These are phyloP conservation scores for Sardinella longiceps DNA, from an alignment of 2,797 vertebrate species.

Conservation along the genomic window DNA sequence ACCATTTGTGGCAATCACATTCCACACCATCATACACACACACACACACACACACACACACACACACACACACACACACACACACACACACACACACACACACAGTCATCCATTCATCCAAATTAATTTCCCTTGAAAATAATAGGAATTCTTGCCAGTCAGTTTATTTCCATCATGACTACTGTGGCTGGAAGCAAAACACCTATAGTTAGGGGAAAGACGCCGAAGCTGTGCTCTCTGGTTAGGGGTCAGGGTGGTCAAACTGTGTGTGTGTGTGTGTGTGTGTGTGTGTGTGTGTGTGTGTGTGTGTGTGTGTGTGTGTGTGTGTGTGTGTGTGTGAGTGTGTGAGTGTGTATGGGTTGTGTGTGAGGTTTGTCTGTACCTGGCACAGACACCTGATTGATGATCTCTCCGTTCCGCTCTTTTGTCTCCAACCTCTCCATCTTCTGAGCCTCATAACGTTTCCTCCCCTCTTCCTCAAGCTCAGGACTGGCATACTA, in stretches of 20 bases:
- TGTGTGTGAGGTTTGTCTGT: not conserved
- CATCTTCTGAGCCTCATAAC: constrained; percentile 90
- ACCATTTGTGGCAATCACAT: not conserved
- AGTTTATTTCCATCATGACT: not conserved
- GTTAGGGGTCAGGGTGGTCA: not conserved
- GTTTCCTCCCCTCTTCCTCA: constrained; percentile 86
- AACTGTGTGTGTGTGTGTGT: not conserved
- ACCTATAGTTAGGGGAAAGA: not conserved
- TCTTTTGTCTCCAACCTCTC: constrained; percentile 87
- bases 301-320: not conserved
- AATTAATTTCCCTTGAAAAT: not conserved
- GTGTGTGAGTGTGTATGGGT: not conserved
- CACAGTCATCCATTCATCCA: not conserved
- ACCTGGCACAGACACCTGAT: constrained; percentile 70
- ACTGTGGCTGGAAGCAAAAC: not conserved
- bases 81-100: not conserved
- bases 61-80: too few species aligned
- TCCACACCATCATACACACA: not conserved
- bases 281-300: constrained; percentile 5
- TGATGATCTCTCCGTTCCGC: constrained; percentile 76
- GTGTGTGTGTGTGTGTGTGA: not conserved
- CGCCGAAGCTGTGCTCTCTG: too few species aligned
- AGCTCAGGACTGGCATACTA: constrained; percentile 82
- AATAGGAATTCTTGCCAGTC: not conserved
- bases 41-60: too few species aligned